phyloP scores from a whole-genome alignment of 2,113 vertebrate genomes.

The Martes martes region DNA sequence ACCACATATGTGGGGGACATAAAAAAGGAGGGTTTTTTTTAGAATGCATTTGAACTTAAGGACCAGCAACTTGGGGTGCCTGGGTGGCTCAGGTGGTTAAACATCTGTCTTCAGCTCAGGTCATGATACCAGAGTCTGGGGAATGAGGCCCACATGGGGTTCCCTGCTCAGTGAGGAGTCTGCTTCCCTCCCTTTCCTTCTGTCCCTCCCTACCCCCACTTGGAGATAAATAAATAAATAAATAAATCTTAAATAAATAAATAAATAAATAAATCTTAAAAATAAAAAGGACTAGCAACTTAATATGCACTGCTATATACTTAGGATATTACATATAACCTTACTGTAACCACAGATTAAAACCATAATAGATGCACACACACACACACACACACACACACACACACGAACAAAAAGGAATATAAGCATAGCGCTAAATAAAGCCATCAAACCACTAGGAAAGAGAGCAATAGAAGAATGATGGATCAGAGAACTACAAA shows the following conservation, averaged over 20 bases:
- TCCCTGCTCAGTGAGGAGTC: no score
- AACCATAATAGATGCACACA: background rate
- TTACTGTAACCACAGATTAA: background rate
- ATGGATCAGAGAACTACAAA: background rate
- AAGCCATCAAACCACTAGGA: background rate
- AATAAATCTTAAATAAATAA: no score
- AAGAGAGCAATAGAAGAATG: background rate
- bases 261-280: no score
- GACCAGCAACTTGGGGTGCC: background rate
- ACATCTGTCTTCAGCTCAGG: no score
- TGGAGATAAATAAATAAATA: no score
- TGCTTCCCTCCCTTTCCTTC: no score
- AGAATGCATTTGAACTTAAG: background rate
- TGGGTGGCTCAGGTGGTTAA: no score
- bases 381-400: background rate
- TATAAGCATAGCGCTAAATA: background rate
- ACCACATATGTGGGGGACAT: background rate
- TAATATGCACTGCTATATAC: background rate
- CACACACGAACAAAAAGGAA: background rate
- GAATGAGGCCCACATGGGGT: no score
- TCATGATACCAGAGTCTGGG: no score
- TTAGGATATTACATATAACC: background rate
- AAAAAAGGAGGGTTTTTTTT: background rate
- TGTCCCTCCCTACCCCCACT: no score
- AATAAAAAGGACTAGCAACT: background rate